Evolutionary conservation across 2,888 invertebrate species (phyloP), one percentile per base, ranked within the genome.

Genomic region (Melinaea marsaeus): DNA sequence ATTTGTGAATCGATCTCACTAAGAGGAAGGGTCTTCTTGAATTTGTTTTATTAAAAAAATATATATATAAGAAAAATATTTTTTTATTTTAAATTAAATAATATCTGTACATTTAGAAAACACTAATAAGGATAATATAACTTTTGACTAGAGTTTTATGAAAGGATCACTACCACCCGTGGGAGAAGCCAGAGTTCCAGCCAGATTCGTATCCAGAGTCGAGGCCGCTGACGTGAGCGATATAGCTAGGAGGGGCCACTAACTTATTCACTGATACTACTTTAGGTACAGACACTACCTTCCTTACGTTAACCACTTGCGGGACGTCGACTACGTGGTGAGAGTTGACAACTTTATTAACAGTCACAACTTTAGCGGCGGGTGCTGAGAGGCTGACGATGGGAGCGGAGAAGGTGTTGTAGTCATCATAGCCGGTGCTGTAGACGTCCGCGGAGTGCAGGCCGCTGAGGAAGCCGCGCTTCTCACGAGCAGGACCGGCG

Each of bases 201-300:
- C 68, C 65, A 60, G 67, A 69, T 11, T 69, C 67, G 35, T 61
- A 72, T 11, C 71, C 67, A n/a, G 61, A 57, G 59, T 66, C 51
- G 2, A 32, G 51, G 7, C 51, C 51, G 63, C 70, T 61, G 72
- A 68, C 64, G 75, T 72, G 59, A 79, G 72, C 62, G 55, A 46
- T 46, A 33, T 60, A 62, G 60, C 71, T 69, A 61, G 76, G 73
- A 34, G 77, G 73, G 55, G 84, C 74, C 60, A 85, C 79, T 57
- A 83, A 77, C 68, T 76, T 74, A 72, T 85, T 85, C 62, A 84
- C 82, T 61, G 84, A 76, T 71, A 84, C 78, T 67, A 81, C 81
- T 72, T 80, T 78, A 13, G 79, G 82, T 65, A 79, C 79, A 59
- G 78, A 75, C 67, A 86, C 78, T 45, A 81, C 72, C 66, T 80